These are phyloP conservation scores for Tyrophagus putrescentiae DNA, from an alignment of 1,140 invertebrate species.

Conservation along the genomic window DNA sequence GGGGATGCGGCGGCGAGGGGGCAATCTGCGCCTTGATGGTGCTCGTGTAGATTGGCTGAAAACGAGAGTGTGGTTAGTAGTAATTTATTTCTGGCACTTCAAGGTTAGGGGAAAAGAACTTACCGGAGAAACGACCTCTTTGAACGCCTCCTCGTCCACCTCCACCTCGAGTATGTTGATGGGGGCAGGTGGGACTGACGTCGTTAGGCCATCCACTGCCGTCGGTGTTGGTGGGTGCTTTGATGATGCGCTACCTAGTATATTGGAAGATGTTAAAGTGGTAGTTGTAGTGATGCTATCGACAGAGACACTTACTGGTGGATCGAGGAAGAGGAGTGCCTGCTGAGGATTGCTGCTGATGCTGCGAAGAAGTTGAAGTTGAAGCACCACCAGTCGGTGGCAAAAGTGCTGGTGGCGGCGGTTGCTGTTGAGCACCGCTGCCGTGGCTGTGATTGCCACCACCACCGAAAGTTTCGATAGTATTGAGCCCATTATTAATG, in stretches of 20 bases:
- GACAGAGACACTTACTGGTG: too few relatives aligned
- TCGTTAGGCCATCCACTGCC: neutral
- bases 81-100: too few relatives aligned
- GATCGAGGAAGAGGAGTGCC: too few relatives aligned
- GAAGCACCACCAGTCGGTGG: neutral
- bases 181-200: neutral
- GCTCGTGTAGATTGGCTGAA: neutral
- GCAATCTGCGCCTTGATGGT: constrained; percentile 14
- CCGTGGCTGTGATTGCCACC: neutral
- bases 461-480: constrained; percentile 11
- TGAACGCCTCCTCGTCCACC: constrained; percentile 1
- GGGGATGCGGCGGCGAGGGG: constrained; percentile 9
- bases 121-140: neutral
- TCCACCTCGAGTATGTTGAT: constrained; percentile 4
- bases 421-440: too few relatives aligned
- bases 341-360: neutral
- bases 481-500: constrained; percentile 8
- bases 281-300: too few relatives aligned
- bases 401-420: neutral
- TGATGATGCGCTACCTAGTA: neutral
- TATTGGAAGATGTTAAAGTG: neutral
- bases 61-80: too few relatives aligned
- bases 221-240: neutral
- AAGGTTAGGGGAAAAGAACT: neutral
- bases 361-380: neutral